Evolutionary conservation across 2,888 invertebrate species (phyloP).

Genomic region (Ophion obscuratus): DNA sequence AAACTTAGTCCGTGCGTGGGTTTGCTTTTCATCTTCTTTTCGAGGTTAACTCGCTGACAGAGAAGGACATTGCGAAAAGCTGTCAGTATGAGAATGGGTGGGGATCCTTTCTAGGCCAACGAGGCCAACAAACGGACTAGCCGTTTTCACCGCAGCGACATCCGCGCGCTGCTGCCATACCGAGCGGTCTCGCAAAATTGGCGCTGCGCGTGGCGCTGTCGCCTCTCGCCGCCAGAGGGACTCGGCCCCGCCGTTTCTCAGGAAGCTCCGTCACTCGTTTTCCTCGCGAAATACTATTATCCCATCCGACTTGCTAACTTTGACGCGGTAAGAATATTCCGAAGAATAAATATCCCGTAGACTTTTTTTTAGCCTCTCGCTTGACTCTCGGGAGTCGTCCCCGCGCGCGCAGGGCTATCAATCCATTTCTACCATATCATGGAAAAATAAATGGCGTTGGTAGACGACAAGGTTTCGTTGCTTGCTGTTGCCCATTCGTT

Average conservation of each 20-base stretch:
- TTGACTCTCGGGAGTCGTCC: not conserved
- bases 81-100: not conserved
- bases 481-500: constrained; percentile 71
- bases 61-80: not conserved
- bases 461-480: constrained; percentile 57
- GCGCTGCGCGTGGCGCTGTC: not conserved
- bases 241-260: not conserved
- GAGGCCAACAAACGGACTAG: not conserved
- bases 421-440: constrained; percentile 54
- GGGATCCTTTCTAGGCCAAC: not conserved
- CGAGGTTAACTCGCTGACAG: not conserved
- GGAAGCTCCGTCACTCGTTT: not conserved
- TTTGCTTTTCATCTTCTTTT: not conserved
- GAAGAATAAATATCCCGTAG: not conserved
- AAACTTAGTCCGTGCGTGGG: not conserved
- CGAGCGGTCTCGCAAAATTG: not conserved
- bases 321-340: not conserved
- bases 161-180: not conserved
- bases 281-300: not conserved
- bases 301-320: not conserved
- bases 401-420: constrained; percentile 5
- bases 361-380: not conserved
- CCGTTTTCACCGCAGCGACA: not conserved
- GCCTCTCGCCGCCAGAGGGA: not conserved
- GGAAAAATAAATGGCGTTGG: constrained; percentile 78